Conservation (phyloP, 2,113 vertebrate species). For the Odocoileus hemionus region DNA sequence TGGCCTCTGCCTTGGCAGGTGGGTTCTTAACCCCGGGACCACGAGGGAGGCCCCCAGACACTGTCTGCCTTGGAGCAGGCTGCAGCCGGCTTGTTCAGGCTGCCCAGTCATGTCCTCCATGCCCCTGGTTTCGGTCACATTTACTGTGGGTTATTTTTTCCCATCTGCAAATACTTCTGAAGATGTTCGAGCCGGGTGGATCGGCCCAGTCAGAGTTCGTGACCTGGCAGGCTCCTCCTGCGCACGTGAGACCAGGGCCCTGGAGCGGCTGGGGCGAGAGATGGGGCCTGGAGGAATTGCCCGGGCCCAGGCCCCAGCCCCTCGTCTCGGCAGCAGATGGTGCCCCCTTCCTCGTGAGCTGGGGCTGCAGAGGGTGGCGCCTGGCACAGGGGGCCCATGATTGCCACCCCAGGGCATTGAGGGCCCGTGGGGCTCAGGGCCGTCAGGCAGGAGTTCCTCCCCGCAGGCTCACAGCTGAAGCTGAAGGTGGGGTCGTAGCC, state of each 20-base stretch:
- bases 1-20: not conserved
- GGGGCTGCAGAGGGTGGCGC: not conserved
- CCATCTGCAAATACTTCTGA: not conserved
- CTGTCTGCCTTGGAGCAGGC: not conserved
- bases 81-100: not conserved
- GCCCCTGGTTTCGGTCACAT: not conserved
- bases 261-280: not conserved
- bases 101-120: accelerated
- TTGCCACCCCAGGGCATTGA: not conserved
- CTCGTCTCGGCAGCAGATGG: too few relatives aligned
- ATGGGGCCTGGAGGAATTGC: accelerated
- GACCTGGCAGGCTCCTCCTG: not conserved
- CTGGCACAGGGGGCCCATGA: not conserved
- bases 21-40: not conserved
- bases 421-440: not conserved
- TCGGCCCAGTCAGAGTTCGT: not conserved
- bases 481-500: accelerated
- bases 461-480: accelerated
- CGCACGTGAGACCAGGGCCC: accelerated
- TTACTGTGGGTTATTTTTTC: not conserved
- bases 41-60: not conserved
- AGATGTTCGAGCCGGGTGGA: accelerated
- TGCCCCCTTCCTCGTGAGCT: too few relatives aligned
- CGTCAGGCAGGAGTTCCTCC: not conserved
- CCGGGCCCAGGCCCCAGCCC: not conserved